Evolutionary conservation across 2,797 vertebrate genomes (phyloP).

Genomic region (Rallus crepitans): DNA sequence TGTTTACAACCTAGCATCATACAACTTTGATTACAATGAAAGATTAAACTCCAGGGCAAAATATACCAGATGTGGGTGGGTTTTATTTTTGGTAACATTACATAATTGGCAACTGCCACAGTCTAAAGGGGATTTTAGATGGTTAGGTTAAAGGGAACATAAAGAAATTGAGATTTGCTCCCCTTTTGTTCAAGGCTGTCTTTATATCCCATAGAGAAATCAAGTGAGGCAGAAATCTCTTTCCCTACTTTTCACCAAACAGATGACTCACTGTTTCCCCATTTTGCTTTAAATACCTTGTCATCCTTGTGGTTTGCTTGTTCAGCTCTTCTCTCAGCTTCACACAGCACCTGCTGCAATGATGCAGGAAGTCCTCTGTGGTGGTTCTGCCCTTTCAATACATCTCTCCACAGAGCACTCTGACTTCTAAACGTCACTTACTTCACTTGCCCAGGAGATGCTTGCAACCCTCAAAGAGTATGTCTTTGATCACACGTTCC

Average conservation of each 20-base stretch:
- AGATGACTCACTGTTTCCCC: slow-evolving; percentile 22
- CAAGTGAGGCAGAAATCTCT: slow-evolving; percentile 4
- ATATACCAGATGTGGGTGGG: too few relatives aligned
- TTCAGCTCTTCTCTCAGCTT: neutral
- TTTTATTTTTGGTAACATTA: neutral
- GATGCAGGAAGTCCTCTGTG: neutral
- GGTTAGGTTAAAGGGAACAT: neutral
- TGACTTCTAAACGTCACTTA: neutral
- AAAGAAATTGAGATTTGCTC: neutral
- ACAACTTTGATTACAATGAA: neutral
- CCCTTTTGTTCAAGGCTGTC: neutral
- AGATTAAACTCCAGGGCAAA: neutral
- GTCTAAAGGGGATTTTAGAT: neutral
- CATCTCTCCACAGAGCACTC: neutral
- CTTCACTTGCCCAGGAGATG: neutral
- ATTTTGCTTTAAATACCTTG: slow-evolving; percentile 23
- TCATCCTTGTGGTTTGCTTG: neutral
- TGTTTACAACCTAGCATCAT: neutral
- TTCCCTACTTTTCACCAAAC: neutral
- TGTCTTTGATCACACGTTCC: neutral
- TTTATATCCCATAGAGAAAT: neutral
- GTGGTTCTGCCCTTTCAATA: neutral
- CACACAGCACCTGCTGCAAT: neutral
- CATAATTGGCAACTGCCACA: neutral
- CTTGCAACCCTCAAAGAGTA: neutral